These are phyloP conservation scores for Melitaea athalia DNA, from an alignment of 2,888 invertebrate species.

Conservation along the genomic window DNA sequence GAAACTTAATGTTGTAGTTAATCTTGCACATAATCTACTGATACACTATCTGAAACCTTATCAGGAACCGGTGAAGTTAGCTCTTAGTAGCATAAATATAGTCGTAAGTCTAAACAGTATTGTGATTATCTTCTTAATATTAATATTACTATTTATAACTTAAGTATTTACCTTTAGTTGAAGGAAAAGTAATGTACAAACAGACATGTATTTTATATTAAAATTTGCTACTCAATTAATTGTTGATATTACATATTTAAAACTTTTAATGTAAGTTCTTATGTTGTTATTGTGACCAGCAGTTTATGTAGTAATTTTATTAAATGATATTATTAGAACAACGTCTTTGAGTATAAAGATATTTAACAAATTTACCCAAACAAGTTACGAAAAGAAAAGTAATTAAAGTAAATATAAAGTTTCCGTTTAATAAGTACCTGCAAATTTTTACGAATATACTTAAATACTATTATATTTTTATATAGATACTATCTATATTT, in stretches of 20 bases:
- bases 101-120: conserved; percentile 28
- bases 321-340: conserved; percentile 4
- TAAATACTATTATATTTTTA: not conserved
- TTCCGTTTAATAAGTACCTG: no score
- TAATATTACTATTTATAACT: conserved; percentile 3
- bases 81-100: conserved; percentile 7
- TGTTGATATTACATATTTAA: not conserved
- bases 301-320: conserved; percentile 9
- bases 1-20: no score
- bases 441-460: no score
- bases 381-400: not conserved
- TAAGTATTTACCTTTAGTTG: conserved; percentile 6
- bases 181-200: conserved; percentile 11
- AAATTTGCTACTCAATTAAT: conserved; percentile 9
- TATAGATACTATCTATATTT: no score
- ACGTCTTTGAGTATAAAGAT: not conserved
- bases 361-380: not conserved
- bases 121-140: conserved; percentile 25
- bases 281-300: not conserved
- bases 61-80: no score
- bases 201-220: conserved; percentile 14
- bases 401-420: not conserved
- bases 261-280: not conserved
- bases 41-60: no score
- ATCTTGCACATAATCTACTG: no score